A percentile compares a stretch with the other conserved stretches of the same genome.
phyloP scores from a whole-genome alignment of 2,797 vertebrate genomes.

The Darevskia mixta region DNA sequence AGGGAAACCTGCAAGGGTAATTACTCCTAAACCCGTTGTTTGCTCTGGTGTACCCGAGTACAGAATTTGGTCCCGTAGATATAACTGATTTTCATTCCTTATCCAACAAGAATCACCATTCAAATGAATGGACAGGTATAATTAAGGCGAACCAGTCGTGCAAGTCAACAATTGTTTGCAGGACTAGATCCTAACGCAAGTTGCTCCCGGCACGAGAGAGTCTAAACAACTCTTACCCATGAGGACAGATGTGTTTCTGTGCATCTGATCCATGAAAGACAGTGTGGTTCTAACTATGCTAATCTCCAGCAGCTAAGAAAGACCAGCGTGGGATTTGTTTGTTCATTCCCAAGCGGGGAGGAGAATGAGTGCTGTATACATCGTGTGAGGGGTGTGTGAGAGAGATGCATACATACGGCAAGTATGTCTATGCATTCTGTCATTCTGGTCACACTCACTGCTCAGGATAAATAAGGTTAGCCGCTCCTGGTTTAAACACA shows the following conservation, averaged over 20 bases:
- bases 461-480: too few species aligned
- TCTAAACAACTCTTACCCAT: neutral
- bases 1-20: neutral
- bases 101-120: neutral
- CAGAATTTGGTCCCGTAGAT: neutral
- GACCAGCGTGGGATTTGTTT: neutral
- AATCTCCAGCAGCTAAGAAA: neutral
- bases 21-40: neutral
- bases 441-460: too few species aligned
- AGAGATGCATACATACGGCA: too few species aligned
- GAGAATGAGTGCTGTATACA: too few species aligned
- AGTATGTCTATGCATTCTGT: too few species aligned
- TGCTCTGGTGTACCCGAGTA: slow-evolving; percentile 9
- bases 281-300: neutral
- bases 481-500: neutral
- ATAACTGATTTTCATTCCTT: neutral
- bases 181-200: slow-evolving; percentile 9
- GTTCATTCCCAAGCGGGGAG: neutral
- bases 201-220: neutral
- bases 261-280: neutral
- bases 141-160: neutral
- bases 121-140: neutral
- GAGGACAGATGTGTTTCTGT: neutral
- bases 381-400: too few species aligned
- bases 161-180: neutral